Evolutionary conservation across 2,888 invertebrate species (phyloP), one percentile per base, ranked within the genome.

Genomic region (Ypsolopha sequella): DNA sequence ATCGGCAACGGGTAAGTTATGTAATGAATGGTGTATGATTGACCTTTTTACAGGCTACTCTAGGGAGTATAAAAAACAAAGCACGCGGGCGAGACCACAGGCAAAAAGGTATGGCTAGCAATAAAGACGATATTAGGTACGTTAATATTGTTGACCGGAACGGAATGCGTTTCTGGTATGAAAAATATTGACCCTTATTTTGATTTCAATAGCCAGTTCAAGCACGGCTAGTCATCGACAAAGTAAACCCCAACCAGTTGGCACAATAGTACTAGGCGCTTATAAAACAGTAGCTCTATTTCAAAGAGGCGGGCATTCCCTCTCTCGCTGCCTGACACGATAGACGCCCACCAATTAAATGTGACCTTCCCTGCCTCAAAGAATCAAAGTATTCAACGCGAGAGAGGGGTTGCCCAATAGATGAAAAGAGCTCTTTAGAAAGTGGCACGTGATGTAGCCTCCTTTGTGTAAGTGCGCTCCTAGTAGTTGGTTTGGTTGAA

Each of bases 261-360:
- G 68, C 66, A 70, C 65, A 64, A 58, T 55, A 65, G 67, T 79
- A 85, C 84, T 68, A 82, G 85, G 84, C 69, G 70, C 66, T 66
- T 78, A 85, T 78, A 73, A 74, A 46, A 36, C n/a, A 11, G 8
- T 43, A 43, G n/a, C 8, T 43, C 43, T 11, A 43, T 4, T 14
- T 47, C 6, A 9, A 36, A 39, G 77, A 75, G 85, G 84, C 81
- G 84, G 81, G 74, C 72, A 70, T 78, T 82, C 80, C 80, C 80
- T 76, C 68, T 67, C 9, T 33, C 2, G 24, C 24, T 24, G 24
- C 24, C 24, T 24, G 24, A 24, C 24, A 24, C 24, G 24, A 24
- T 24, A 24, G 10, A 35, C 66, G 73, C 67, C 74, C 74, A 63
- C 85, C 81, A 82, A 71, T 73, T 71, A 64, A 70, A 68, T 64